Evolutionary conservation across 2,797 vertebrate species (phyloP).

Genomic region (Podargus strigoides): DNA sequence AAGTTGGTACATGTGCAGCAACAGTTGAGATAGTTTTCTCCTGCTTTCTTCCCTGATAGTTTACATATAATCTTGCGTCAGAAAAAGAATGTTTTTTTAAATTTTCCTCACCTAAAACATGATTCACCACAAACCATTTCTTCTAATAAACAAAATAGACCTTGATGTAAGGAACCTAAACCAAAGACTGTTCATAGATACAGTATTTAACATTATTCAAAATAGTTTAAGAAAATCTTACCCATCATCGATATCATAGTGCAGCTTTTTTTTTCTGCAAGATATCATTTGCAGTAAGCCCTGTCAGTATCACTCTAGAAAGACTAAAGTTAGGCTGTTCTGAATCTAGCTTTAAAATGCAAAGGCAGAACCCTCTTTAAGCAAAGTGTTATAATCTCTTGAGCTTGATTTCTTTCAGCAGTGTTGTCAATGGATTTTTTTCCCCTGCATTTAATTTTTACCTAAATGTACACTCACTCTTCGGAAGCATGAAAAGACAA

Average conservation of each 20-base stretch:
- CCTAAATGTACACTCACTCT: not conserved
- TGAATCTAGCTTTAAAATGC: not conserved
- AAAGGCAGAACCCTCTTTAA: not conserved
- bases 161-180: not conserved
- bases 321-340: not conserved
- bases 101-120: not conserved
- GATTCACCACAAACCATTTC: not conserved
- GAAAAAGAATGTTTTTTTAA: not conserved
- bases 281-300: not conserved
- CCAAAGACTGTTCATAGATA: not conserved
- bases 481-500: not conserved
- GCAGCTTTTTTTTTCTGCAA: not conserved
- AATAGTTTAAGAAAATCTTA: not conserved
- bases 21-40: not conserved
- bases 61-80: not conserved
- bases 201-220: not conserved
- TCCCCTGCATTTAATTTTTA: not conserved
- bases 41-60: no score
- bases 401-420: not conserved
- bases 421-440: not conserved
- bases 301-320: not conserved
- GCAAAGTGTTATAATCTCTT: not conserved
- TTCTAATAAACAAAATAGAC: not conserved
- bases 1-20: fast-evolving
- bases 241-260: fast-evolving